Base-by-base conservation (phyloP, 2,113 vertebrate genomes). In the Meriones unguiculatus region DNA sequence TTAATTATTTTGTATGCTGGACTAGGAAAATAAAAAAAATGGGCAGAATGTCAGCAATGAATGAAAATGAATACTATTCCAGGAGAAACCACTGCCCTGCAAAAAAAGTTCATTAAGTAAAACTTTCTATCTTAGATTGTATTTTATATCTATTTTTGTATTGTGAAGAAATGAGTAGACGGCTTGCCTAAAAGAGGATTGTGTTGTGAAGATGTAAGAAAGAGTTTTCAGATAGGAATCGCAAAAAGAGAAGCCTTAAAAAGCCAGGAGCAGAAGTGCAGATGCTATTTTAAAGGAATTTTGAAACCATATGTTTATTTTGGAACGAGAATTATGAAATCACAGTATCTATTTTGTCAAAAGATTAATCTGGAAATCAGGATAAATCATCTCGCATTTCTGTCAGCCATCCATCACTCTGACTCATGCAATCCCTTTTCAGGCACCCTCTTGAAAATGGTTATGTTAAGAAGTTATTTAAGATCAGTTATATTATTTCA, bases 281-380 rank as follows among this genome's bases (percentile, higher is more conserved):
- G 46, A 62, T 92, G 24, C 11, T 78, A 91, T 95, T 92, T 88
- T 89, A 54, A 89, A 93, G 84, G 7, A 88, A 78, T 59, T 50
- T 91, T 94, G 64, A 72, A 89, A 59, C 57, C 85, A 92, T 80
- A 95, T 46, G 46, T 69, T 85, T 94, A 86, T 28, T 75, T 65
- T 35, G 25, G 17, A 67, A 91, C 89, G 32, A 65, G 62, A 91
- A 20, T 52, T 85, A 80, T 30, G 89, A 85, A 89, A 91, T 90
- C 54, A 28, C 22, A 89, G 54, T 80, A 50, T 87, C 73, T 50
- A 77, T 95, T 95, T 72, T 73, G 35, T 84, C 28, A 81, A 41
- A 87, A 93, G 70, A 91, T 94, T 94, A 78, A 85, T 91, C 64
- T 91, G n/a, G 38, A 87, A 88, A 54, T 77, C n/a, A 32, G 65